phyloP scores from a whole-genome alignment of 2,113 vertebrate genomes.

The Tachysurus fulvidraco region DNA sequence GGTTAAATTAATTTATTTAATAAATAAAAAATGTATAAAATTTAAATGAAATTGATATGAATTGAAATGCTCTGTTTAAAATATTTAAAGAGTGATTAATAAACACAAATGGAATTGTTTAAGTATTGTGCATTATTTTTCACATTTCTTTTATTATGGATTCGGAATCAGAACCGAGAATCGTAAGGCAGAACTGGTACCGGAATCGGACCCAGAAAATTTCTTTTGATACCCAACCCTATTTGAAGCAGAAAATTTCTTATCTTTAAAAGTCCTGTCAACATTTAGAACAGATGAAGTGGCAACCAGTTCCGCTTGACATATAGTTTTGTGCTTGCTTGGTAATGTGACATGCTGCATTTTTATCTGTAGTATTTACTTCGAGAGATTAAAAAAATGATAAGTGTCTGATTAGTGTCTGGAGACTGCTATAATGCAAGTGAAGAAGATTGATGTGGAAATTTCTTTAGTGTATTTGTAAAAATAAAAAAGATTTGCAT shows the following conservation, averaged over 20 bases:
- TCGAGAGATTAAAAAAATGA: background rate
- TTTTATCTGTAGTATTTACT: background rate
- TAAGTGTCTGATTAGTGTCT: background rate
- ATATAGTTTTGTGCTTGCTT: background rate
- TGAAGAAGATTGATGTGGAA: background rate
- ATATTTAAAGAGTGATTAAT: too few relatives aligned
- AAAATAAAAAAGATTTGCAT: background rate
- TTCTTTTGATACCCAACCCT: too few relatives aligned
- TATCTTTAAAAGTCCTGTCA: background rate
- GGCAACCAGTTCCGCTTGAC: constrained; percentile 1
- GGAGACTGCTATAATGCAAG: background rate
- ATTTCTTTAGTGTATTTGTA: background rate
- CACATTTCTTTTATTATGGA: too few relatives aligned
- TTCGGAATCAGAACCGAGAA: too few relatives aligned
- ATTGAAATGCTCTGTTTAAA: too few relatives aligned
- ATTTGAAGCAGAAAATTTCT: constrained; percentile 3
- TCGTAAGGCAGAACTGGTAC: too few relatives aligned
- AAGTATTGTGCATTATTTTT: too few relatives aligned
- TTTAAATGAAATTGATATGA: too few relatives aligned
- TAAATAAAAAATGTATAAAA: background rate
- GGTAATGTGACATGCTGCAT: background rate
- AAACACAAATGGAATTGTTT: too few relatives aligned
- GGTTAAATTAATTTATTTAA: background rate
- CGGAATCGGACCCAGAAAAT: too few relatives aligned
- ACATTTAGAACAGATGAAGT: background rate